These are phyloP conservation scores for Chaetodon trifasciatus DNA, from an alignment of 2,797 vertebrate species.

Conservation along the genomic window DNA sequence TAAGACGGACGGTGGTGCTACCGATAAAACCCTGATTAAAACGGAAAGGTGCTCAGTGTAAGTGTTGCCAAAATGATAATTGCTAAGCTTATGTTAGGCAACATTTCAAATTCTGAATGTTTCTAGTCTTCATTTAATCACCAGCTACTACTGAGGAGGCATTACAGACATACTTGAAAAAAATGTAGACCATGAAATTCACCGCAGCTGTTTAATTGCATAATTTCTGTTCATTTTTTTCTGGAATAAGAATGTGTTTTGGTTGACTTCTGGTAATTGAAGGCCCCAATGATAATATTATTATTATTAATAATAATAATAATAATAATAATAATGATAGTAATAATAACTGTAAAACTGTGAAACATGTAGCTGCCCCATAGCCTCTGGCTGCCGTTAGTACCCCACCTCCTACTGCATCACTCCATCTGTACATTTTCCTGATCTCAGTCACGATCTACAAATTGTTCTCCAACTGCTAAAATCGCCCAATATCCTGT, in stretches of 20 bases:
- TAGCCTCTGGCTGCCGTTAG: neutral
- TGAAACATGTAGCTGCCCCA: neutral
- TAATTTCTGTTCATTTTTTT: no score
- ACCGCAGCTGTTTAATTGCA: no score
- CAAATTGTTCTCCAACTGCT: neutral
- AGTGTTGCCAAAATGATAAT: neutral
- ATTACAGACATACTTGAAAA: neutral
- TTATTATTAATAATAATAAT: neutral
- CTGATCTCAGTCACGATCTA: neutral
- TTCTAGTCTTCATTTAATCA: neutral
- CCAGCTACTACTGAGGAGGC: neutral
- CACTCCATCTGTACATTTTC: neutral
- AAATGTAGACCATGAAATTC: no score
- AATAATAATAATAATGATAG: neutral
- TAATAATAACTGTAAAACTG: neutral
- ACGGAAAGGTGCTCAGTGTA: no score
- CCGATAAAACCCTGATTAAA: neutral
- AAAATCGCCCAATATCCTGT: slow-evolving; percentile 28
- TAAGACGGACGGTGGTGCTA: no score
- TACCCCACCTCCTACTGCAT: neutral
- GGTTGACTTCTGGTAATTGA: neutral
- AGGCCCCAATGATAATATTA: neutral
- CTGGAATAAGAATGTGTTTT: neutral
- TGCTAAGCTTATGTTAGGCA: neutral
- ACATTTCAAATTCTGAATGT: neutral